phyloP scores from a whole-genome alignment of 2,113 vertebrate genomes.

The Lanius ludovicianus region DNA sequence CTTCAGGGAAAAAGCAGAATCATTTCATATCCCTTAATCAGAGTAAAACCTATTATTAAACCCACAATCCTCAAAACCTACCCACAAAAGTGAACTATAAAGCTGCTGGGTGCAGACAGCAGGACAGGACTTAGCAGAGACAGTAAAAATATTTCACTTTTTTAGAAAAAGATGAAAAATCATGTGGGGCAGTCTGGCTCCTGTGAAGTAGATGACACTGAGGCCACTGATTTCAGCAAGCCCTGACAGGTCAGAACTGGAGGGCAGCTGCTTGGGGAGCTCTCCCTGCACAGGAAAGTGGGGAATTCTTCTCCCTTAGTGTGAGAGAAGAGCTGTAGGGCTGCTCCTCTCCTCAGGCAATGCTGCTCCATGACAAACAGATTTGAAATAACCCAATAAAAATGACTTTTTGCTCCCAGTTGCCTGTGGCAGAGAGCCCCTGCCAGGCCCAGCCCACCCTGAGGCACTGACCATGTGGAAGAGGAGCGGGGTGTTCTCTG shows the following conservation, averaged over 20 bases:
- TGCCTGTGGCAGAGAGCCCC: not conserved
- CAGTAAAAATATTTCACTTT: not conserved
- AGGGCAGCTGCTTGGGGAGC: not conserved
- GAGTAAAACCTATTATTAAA: not conserved
- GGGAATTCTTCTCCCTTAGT: not conserved
- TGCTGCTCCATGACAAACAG: not conserved
- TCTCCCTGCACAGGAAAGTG: not conserved
- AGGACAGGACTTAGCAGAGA: not conserved
- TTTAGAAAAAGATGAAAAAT: not conserved
- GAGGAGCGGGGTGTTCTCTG: conserved; percentile 69
- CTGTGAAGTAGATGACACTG: not conserved
- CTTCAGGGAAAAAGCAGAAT: not conserved
- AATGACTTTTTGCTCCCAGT: not conserved
- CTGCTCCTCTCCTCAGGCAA: not conserved
- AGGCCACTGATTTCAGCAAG: not conserved
- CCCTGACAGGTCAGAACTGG: not conserved
- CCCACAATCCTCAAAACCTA: not conserved
- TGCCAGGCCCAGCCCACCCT: not conserved
- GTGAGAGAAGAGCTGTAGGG: not conserved
- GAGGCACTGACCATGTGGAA: conserved; percentile 70
- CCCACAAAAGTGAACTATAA: not conserved
- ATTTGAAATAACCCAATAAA: not conserved
- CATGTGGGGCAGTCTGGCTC: not conserved
- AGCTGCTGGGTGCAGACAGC: not conserved
- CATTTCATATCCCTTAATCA: not conserved